A percentile compares a stretch with the other conserved stretches of the same genome.
Evolutionary conservation across 1,140 invertebrate species (phyloP).

Genomic region (Drosophila equinoxialis): DNA sequence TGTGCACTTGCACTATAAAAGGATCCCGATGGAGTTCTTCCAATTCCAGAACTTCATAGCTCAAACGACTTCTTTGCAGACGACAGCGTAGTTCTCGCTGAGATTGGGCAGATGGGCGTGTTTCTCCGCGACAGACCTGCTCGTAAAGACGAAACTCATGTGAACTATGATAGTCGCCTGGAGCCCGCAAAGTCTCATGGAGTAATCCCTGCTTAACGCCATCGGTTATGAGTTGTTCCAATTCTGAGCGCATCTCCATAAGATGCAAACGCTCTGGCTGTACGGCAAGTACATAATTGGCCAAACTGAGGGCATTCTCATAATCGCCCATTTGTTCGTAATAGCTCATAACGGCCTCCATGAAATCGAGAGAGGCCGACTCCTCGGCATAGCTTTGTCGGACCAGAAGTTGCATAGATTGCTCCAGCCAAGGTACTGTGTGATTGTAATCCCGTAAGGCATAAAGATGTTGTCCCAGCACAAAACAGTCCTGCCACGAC

Average conservation of each 20-base stretch:
- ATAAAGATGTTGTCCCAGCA: constrained; percentile 97
- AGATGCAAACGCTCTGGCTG: constrained; percentile 92
- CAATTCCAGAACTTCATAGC: constrained; percentile 90
- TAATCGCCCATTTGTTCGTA: constrained; percentile 94
- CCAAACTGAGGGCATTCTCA: constrained; percentile 91
- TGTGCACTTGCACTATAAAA: constrained; percentile 93
- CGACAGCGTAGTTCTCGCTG: constrained; percentile 86
- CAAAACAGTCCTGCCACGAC: constrained; percentile 96
- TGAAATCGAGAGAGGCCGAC: constrained; percentile 61
- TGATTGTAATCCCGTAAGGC: constrained; percentile 97
- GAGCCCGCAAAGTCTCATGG: constrained; percentile 45
- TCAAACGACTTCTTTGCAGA: constrained; percentile 86
- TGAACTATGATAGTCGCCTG: constrained; percentile 60
- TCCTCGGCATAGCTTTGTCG: constrained; percentile 54
- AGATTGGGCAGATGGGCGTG: constrained; percentile 81
- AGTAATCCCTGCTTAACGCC: constrained; percentile 65
- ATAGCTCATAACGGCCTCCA: constrained; percentile 68
- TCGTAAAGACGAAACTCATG: constrained; percentile 87
- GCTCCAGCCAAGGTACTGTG: constrained; percentile 95
- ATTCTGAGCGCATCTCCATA: constrained; percentile 88
- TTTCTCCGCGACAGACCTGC: constrained; percentile 93
- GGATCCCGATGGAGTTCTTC: constrained; percentile 94
- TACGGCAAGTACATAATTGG: constrained; percentile 93
- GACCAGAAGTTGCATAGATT: constrained; percentile 85
- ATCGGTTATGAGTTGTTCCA: constrained; percentile 60